These are phyloP conservation scores for Ganaspis brasiliensis DNA, from an alignment of 2,888 invertebrate genomes.

Conservation along the genomic window DNA sequence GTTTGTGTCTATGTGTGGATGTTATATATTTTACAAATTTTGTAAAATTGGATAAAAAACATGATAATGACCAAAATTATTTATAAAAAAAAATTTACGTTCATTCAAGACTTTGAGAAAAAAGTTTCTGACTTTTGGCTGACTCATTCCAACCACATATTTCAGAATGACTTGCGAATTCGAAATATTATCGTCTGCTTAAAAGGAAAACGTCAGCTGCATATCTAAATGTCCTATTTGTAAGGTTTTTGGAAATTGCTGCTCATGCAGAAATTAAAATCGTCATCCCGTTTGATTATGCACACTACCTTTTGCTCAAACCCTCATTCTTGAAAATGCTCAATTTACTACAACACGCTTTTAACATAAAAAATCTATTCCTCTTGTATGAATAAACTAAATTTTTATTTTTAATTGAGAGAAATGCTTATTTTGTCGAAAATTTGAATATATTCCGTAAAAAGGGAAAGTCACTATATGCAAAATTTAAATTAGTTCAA, in stretches of 20 bases:
- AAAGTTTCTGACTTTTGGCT: not conserved
- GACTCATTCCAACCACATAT: not conserved
- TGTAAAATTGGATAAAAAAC: too few relatives aligned
- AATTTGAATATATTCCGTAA: too few relatives aligned
- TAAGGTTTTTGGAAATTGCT: not conserved
- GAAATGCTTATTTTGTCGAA: too few relatives aligned
- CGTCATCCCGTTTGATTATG: not conserved
- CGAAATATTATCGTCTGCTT: not conserved
- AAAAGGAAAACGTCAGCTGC: conserved; percentile 15
- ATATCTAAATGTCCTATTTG: not conserved
- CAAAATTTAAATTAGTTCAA: too few relatives aligned
- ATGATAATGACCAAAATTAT: not conserved
- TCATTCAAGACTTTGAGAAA: not conserved
- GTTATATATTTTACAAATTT: too few relatives aligned
- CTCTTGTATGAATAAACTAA: too few relatives aligned
- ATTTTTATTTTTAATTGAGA: too few relatives aligned
- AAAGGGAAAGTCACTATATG: too few relatives aligned
- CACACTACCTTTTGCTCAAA: not conserved
- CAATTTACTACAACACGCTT: not conserved
- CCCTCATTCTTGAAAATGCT: too few relatives aligned
- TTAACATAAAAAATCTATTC: not conserved
- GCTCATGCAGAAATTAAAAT: not conserved
- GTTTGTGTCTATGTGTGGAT: too few relatives aligned
- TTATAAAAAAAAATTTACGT: not conserved
- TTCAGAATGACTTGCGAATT: not conserved